phyloP scores from a whole-genome alignment of 2,888 invertebrate species.

The Crepidodera aurea region DNA sequence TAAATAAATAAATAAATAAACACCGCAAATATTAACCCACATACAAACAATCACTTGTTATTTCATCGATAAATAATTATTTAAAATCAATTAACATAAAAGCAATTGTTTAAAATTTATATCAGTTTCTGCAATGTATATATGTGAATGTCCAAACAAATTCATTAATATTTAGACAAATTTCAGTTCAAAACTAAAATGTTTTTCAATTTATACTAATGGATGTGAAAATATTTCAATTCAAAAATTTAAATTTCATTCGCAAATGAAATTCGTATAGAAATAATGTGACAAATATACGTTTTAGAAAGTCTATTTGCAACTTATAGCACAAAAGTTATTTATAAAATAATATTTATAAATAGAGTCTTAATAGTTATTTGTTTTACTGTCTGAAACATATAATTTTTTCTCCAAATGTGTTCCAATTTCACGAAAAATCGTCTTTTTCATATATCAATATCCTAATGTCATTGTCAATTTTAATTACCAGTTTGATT shows the following conservation, averaged over 20 bases:
- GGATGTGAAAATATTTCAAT: constrained; percentile 1
- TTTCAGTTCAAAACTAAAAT: neutral
- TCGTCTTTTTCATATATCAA: too few relatives aligned
- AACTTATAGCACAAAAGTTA: too few relatives aligned
- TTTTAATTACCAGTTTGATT: too few relatives aligned
- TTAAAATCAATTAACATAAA: constrained; percentile 8
- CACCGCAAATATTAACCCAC: neutral
- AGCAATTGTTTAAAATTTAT: constrained; percentile 6
- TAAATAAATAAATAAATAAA: constrained; percentile 1
- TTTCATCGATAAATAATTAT: constrained; percentile 1
- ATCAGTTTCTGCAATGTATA: neutral
- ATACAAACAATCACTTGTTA: neutral
- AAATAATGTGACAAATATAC: too few relatives aligned
- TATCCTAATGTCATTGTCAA: too few relatives aligned
- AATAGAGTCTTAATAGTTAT: too few relatives aligned
- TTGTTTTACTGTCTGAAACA: too few relatives aligned
- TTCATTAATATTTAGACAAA: constrained; percentile 1
- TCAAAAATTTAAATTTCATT: neutral
- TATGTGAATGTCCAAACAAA: neutral
- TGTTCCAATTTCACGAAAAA: too few relatives aligned
- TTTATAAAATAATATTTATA: too few relatives aligned
- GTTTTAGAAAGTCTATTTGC: too few relatives aligned
- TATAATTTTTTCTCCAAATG: too few relatives aligned
- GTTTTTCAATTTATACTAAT: constrained; percentile 5
- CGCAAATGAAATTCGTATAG: neutral